phyloP scores from a whole-genome alignment of 2,113 vertebrate genomes.

The Opisthocomus hoazin region DNA sequence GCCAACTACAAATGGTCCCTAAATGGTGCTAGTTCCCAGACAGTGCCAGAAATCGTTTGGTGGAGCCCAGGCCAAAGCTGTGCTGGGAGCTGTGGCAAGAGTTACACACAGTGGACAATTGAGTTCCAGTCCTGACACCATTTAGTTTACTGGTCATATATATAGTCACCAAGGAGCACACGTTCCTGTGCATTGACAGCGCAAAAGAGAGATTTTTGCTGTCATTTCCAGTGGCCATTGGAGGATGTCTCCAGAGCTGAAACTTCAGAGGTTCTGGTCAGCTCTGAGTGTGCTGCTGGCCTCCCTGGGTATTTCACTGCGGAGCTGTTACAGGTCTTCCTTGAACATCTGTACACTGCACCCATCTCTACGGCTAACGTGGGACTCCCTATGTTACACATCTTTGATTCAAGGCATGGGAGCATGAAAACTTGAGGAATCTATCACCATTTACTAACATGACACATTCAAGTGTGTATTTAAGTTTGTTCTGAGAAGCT shows the following conservation, averaged over 20 bases:
- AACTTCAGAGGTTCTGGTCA: not conserved
- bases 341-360: not conserved
- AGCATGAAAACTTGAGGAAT: not conserved
- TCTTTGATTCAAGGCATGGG: not conserved
- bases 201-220: not conserved
- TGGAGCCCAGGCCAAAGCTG: not conserved
- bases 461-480: not conserved
- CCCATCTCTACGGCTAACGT: not conserved
- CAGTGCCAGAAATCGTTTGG: not conserved
- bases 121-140: not conserved
- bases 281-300: not conserved
- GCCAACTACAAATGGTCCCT: not conserved
- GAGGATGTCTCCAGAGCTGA: not conserved
- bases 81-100: not conserved
- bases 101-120: not conserved
- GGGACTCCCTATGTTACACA: not conserved
- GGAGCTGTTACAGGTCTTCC: not conserved
- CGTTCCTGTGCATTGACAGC: not conserved
- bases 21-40: not conserved
- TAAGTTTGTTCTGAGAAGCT: not conserved
- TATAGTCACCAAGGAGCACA: not conserved
- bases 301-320: not conserved
- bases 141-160: not conserved
- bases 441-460: not conserved
- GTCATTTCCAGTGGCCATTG: not conserved